phyloP scores from a whole-genome alignment of 2,113 vertebrate genomes.

The Vulpes lagopus region DNA sequence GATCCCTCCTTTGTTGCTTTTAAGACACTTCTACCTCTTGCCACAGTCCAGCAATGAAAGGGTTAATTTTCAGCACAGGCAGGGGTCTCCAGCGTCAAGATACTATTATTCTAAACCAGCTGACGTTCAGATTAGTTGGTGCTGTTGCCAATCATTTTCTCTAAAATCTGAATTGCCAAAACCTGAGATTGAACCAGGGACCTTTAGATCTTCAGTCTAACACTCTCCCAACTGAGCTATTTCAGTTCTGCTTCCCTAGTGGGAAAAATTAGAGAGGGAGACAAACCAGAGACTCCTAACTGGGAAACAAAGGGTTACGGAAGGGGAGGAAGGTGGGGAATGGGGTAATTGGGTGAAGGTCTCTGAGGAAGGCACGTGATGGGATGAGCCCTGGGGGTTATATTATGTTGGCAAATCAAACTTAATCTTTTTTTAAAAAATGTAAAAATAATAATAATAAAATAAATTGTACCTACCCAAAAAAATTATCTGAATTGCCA shows the following conservation, averaged over 20 bases:
- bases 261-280: no score
- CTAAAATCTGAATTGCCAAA: not conserved
- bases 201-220: slow-evolving; percentile 92
- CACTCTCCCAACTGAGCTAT: slow-evolving; percentile 93
- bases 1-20: not conserved
- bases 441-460: no score
- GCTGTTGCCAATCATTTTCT: not conserved
- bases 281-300: no score
- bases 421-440: no score
- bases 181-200: not conserved
- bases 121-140: not conserved
- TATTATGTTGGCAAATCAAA: no score
- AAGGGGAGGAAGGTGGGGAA: no score
- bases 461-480: no score
- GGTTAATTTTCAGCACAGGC: not conserved
- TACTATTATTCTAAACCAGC: not conserved
- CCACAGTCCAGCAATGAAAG: not conserved
- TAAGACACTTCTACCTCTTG: not conserved
- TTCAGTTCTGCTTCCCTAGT: not conserved
- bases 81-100: not conserved
- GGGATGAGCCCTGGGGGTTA: no score
- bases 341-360: no score
- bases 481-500: not conserved
- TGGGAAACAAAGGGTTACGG: no score
- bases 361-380: no score